Evolutionary conservation across 1,140 invertebrate species (phyloP), one percentile per base, ranked within the genome.

Genomic region (Heterodera schachtii): DNA sequence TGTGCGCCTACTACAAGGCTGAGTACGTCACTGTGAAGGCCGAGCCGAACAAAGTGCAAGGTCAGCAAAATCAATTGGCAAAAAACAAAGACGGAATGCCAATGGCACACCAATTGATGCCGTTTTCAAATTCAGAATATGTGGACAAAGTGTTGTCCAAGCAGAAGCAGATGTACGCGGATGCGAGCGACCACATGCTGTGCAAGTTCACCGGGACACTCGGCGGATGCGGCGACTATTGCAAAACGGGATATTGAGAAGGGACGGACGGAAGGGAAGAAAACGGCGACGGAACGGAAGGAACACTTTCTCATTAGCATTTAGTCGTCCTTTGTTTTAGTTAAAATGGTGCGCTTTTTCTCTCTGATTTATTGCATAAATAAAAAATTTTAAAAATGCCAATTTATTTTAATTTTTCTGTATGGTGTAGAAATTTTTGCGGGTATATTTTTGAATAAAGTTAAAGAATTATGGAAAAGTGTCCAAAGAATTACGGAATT

Each of bases 191-290:
- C 57, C 57, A 64, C 57, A 64, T 64, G 57, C 16, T 64, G 57
- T 64, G 57, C 13, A 64, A 64, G 57, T 64, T 75, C 66, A 76
- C 19, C 57, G 57, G 66, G n/a, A 52, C 16, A 6, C 19, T 76
- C 66, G 66, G 57, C 44, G 66, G 46, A 43, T 76, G 57, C 66
- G 57, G 75, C 19, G 43, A 43, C 16, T 49, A 52, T 41, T 52
- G 31, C 31, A 76, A 76, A 8, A 57, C 52, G 44, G 73, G 66
- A 41, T 19, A 76, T 60, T 21, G 57, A 64, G 52, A 6, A 13
- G 46, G 11, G 11, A 31, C 46, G 21, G 44, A 21, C 57, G 31
- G 31, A 49, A 49, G 7, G 31, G n/a, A 73, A n/a, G n/a, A n/a
- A n/a, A n/a, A n/a, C n/a, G n/a, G n/a, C n/a, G 44, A 21, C 57